These are phyloP conservation scores for Strix occidentalis DNA, from an alignment of 2,797 vertebrate genomes.

Conservation along the genomic window DNA sequence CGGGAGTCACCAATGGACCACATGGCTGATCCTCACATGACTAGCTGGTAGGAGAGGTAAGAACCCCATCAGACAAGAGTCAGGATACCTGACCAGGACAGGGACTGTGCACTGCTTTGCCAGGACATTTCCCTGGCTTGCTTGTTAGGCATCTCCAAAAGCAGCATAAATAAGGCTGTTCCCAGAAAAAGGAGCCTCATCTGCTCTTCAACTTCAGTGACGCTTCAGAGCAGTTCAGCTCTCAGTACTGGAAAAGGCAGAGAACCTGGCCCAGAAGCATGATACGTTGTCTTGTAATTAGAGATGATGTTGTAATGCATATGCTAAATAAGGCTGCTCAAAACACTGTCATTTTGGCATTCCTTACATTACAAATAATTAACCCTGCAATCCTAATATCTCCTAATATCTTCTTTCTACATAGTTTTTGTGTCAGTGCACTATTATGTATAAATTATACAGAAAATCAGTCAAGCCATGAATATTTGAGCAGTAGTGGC, in stretches of 20 bases:
- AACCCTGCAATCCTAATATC: neutral
- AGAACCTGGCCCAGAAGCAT: neutral
- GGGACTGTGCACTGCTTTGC: neutral
- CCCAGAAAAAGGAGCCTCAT: neutral
- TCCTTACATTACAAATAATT: neutral
- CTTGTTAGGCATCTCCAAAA: neutral
- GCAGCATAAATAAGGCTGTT: neutral
- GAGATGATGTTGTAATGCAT: neutral
- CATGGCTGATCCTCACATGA: neutral
- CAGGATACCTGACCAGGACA: neutral
- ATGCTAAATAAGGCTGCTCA: neutral
- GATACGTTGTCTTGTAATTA: fast-evolving
- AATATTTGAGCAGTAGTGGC: neutral
- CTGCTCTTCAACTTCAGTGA: neutral
- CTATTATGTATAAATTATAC: neutral
- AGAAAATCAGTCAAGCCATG: neutral
- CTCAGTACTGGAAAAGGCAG: neutral
- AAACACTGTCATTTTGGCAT: neutral
- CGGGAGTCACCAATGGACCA: fast-evolving
- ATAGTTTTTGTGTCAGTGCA: neutral
- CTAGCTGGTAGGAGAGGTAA: neutral
- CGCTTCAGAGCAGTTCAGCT: neutral
- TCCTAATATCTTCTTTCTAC: neutral
- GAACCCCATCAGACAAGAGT: fast-evolving
- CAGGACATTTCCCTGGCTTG: neutral